Percentiles rank a stretch among this genome's conserved stretches.
phyloP scores from a whole-genome alignment of 1,140 invertebrate species.

The Pogonomyrmex barbatus region DNA sequence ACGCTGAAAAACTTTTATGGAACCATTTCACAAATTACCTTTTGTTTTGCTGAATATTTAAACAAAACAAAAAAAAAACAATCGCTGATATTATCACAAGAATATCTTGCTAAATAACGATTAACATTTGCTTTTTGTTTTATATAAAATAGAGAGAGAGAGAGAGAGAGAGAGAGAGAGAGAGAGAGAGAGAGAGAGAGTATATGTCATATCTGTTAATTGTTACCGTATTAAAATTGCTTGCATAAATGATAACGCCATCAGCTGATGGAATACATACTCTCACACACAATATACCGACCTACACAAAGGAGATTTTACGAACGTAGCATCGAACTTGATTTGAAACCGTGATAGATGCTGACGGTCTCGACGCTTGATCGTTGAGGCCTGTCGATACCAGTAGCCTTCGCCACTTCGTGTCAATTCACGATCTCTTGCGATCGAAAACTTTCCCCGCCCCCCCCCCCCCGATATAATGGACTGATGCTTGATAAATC shows the following conservation, averaged over 20 bases:
- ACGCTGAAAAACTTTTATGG: neutral
- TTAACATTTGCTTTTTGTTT: neutral
- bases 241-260: slow-evolving; percentile 26
- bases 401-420: slow-evolving; percentile 56
- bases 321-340: slow-evolving; percentile 32
- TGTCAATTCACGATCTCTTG: slow-evolving; percentile 55
- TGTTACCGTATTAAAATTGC: neutral
- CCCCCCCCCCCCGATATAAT: slow-evolving; percentile 30
- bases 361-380: slow-evolving; percentile 16
- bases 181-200: too few species aligned
- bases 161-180: too few species aligned
- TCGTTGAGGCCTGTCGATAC: slow-evolving; percentile 56
- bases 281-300: neutral
- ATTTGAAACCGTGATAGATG: slow-evolving; percentile 51
- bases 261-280: neutral
- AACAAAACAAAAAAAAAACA: neutral
- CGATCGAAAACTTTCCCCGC: slow-evolving; percentile 42
- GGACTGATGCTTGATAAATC: neutral
- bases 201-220: neutral
- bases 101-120: neutral
- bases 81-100: neutral
- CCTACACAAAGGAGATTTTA: slow-evolving; percentile 25
- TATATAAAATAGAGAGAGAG: neutral
- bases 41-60: neutral
- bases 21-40: neutral